Evolutionary conservation across 2,113 vertebrate genomes (phyloP), one percentile per base, ranked within the genome.

Genomic region (Notothenia rossii): DNA sequence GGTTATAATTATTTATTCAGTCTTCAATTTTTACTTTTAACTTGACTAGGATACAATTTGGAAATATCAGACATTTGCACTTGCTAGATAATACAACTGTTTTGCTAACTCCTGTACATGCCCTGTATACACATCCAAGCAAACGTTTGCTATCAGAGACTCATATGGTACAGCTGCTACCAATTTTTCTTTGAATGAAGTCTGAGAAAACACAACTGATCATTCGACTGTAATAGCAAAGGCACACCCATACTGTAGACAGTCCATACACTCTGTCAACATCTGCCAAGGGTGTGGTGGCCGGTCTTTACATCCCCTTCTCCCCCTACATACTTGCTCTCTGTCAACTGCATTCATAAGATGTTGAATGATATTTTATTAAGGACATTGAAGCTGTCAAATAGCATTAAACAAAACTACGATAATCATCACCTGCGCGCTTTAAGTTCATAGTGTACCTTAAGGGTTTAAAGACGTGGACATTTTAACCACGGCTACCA

Each of bases 161-260:
- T 55, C 72, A 85, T 60, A 77, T 77, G 18, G 77, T 77, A 83
- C 92, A 94, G 91, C 93, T 94, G 91, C 83, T 92, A 92, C 80
- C 77, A 90, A 94, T 93, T 91, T 90, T 65, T 86, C 78, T 75
- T 82, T 86, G 85, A 92, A 89, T 88, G 82, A 82, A 87, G 87
- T 90, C 89, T 90, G 88, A 66, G 83, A 92, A 92, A 94, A 91
- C 88, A 92, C 77, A 84, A 88, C 81, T 89, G 90, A 93, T 93
- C 91, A 90, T 92, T 92, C 90, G 87, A 20, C 79, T 77, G 76
- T 81, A 92, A 90, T 84, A 84, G 64, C 83, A 91, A 72, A 72
- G 91, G 80, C 91, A 90, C 90, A 72, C 93, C 91, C 89, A 13
- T 43, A 43, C 71, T 77, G 72, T 61, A 84, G 89, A 92, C 78